Percentiles rank a stretch among this genome's conserved stretches.
Evolutionary conservation across 2,888 invertebrate species (phyloP).

Genomic region (Amphipyra tragopoginis): DNA sequence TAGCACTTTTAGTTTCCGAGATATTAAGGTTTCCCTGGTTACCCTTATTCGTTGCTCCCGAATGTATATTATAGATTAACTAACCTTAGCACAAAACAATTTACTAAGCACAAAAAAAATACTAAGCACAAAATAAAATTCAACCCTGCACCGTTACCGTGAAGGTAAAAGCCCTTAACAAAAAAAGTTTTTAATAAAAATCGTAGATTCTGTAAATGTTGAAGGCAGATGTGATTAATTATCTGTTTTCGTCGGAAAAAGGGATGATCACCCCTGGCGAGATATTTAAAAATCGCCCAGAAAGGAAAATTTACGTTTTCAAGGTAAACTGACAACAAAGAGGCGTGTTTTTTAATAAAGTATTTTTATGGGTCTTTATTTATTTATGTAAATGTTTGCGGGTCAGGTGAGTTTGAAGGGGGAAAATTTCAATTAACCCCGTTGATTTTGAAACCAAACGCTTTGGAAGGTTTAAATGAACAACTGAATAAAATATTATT

Average conservation of each 20-base stretch:
- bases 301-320: conserved; percentile 8
- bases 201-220: conserved; percentile 23
- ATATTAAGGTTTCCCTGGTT: too few species aligned
- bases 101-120: too few species aligned
- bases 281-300: conserved; percentile 3
- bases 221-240: conserved; percentile 43
- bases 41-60: too few species aligned
- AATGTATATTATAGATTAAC: too few species aligned
- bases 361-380: conserved; percentile 14
- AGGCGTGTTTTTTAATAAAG: conserved; percentile 9
- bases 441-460: too few species aligned
- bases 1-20: too few species aligned
- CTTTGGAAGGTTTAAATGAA: too few species aligned
- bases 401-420: background rate
- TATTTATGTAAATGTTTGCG: conserved; percentile 3
- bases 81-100: too few species aligned
- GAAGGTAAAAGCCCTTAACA: background rate
- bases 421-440: background rate
- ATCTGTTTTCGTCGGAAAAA: conserved; percentile 24
- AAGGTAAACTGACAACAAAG: background rate
- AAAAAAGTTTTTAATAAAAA: conserved; percentile 35
- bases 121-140: background rate
- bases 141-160: background rate
- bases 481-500: too few species aligned
- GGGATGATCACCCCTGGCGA: conserved; percentile 8